phyloP scores from a whole-genome alignment of 2,888 invertebrate genomes.

The Eudiplozoon nipponicum region DNA sequence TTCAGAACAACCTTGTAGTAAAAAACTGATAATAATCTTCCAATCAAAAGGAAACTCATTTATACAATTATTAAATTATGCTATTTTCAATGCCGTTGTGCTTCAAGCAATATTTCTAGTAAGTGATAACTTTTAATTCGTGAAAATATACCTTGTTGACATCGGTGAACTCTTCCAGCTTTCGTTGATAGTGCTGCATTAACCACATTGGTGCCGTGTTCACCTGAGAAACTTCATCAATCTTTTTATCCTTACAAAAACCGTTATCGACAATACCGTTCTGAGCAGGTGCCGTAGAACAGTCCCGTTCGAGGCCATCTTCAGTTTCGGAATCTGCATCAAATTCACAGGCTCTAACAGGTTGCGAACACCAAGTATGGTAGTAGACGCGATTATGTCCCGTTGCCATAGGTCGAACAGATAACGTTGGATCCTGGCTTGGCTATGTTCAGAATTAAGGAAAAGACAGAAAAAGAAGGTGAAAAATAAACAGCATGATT shows the following conservation, averaged over 20 bases:
- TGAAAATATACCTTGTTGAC: constrained; percentile 44
- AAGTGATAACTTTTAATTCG: no score
- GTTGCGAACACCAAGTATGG: constrained; percentile 64
- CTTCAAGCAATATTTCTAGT: no score
- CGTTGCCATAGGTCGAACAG: background rate
- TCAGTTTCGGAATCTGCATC: constrained; percentile 59
- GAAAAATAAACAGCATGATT: no score
- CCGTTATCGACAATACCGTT: no score
- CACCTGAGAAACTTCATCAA: constrained; percentile 60
- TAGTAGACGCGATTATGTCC: constrained; percentile 34
- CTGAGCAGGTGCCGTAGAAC: no score
- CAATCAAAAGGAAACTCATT: background rate
- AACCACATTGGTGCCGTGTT: constrained; percentile 79
- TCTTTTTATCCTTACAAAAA: no score
- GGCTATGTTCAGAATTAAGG: no score
- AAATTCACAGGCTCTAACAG: constrained; percentile 66
- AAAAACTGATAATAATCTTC: background rate
- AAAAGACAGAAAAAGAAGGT: no score
- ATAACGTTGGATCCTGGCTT: background rate
- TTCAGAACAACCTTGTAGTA: no score
- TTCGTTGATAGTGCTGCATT: constrained; percentile 25
- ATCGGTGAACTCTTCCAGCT: constrained; percentile 78
- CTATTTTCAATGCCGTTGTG: no score
- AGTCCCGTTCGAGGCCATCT: constrained; percentile 68
- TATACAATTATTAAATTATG: background rate